Base-by-base conservation (phyloP, 2,797 vertebrate genomes). In the Heteromormyrus szaboi region DNA sequence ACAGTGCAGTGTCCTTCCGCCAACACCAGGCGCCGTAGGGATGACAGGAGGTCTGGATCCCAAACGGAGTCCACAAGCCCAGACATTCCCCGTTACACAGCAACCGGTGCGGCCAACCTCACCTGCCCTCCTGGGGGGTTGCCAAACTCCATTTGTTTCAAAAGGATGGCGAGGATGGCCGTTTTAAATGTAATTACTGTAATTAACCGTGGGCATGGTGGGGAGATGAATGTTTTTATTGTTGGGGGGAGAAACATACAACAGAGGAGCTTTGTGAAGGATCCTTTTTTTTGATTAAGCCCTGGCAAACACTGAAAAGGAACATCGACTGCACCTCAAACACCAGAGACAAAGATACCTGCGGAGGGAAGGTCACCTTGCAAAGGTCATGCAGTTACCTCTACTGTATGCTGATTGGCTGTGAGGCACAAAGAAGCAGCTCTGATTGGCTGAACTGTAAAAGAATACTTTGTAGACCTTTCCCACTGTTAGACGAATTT, bases 351-450 rank as follows among this genome's bases (percentile, higher is more conserved):
- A 56, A 44, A 81, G 33, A 81, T 22, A 83, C 51, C 48, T n/a
- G 17, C n/a, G 12, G 46, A 76, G 68, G 79, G 54, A 81, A 88
- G 68, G 87, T 88, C 50, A 88, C 65, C 87, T 88, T 33, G n/a
- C 22, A 79, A 88, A 83, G 72, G 72, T 83, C 72, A 41, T 56
- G 72, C 22, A 6, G 51, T 56, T 37, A 53, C 25, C 48, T 83
- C 79, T 72, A 88, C 17, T 83, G 51, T 72, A 83, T 25, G 19
- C n/a, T 68, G 68, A 54, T 48, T 81, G 48, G 50, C 14, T 88
- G 48, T 51, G 4, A 53, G 48, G 44, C 62, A 50, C 44, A 54
- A 51, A 51, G 51, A 79, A 51, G 46, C 6, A 4, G 44, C 41
- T 7, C 33, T 79, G 72, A 79, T 44, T 79, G 72, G 72, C 33